These are phyloP conservation scores for Acanthurus leucopareius DNA, from an alignment of 2,797 vertebrate genomes.

Conservation along the genomic window DNA sequence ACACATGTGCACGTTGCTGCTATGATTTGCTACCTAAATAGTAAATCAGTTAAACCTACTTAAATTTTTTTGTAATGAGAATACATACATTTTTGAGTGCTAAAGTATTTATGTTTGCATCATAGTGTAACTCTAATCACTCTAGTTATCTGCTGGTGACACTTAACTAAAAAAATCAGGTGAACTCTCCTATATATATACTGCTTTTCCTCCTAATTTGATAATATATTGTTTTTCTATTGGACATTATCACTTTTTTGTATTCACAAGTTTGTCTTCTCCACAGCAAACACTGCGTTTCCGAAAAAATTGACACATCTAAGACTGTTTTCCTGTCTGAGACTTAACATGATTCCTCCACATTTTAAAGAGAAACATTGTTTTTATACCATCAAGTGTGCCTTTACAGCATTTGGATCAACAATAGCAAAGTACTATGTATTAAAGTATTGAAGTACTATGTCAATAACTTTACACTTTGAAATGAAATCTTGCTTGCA, in stretches of 20 bases:
- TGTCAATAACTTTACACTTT: neutral
- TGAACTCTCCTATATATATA: too few relatives aligned
- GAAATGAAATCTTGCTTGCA: neutral
- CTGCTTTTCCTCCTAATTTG: neutral
- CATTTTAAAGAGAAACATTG: neutral
- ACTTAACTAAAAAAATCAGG: too few relatives aligned
- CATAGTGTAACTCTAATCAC: too few relatives aligned
- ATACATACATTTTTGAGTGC: neutral
- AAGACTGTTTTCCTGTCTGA: too few relatives aligned
- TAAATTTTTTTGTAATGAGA: neutral
- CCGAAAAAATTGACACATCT: too few relatives aligned
- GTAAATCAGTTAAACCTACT: neutral
- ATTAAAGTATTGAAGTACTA: neutral
- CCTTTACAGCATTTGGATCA: slow-evolving; percentile 11
- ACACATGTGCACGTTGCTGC: neutral
- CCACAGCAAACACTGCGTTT: neutral
- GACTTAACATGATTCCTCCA: too few relatives aligned
- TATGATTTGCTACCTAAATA: neutral
- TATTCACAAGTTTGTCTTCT: neutral
- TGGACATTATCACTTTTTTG: neutral
- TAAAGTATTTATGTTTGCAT: neutral
- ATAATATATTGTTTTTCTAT: neutral
- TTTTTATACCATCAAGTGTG: too few relatives aligned
- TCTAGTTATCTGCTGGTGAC: too few relatives aligned
- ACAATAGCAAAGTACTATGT: too few relatives aligned